These are phyloP conservation scores for Acleris cristana DNA, from an alignment of 2,888 invertebrate genomes.

Conservation along the genomic window DNA sequence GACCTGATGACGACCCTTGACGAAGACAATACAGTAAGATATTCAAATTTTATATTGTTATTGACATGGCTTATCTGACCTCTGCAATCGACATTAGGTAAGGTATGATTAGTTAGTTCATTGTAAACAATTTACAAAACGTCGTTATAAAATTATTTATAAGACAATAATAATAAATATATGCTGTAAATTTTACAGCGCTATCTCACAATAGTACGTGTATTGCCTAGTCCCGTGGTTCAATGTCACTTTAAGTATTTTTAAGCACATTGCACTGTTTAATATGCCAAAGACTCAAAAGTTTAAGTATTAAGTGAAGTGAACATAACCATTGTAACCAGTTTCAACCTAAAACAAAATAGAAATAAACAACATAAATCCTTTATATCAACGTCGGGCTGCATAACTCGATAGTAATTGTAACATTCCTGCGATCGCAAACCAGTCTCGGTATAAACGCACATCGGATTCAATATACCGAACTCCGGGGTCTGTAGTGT, in stretches of 20 bases:
- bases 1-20: too few species aligned
- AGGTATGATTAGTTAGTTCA: too few species aligned
- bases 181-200: not conserved
- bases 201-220: too few species aligned
- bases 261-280: not conserved
- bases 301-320: too few species aligned
- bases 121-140: too few species aligned
- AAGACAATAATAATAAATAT: not conserved
- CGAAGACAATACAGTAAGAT: too few species aligned
- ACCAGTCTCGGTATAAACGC: constrained; percentile 61
- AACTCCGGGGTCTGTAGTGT: constrained; percentile 63
- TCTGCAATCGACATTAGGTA: not conserved
- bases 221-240: not conserved
- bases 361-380: not conserved
- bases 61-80: too few species aligned
- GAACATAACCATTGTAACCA: too few species aligned
- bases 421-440: constrained; percentile 43
- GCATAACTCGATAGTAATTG: constrained; percentile 21
- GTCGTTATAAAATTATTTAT: not conserved
- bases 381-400: not conserved
- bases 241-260: not conserved
- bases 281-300: not conserved
- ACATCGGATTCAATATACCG: constrained; percentile 70
- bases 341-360: not conserved
- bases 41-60: too few species aligned